Evolutionary conservation across 2,888 invertebrate genomes (phyloP).

Genomic region (Scaptomyza flava): DNA sequence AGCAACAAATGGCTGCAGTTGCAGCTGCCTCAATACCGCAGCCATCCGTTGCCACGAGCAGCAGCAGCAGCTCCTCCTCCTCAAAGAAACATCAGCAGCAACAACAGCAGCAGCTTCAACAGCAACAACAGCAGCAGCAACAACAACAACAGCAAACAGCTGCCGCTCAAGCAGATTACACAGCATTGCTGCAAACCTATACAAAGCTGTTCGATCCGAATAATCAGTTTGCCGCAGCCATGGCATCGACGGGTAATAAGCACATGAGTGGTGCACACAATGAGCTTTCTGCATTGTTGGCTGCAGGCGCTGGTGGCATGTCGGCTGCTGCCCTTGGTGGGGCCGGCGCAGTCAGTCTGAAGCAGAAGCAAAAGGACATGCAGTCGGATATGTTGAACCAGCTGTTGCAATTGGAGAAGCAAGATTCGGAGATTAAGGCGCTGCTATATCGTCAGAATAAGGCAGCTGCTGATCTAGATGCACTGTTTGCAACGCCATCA

Average conservation of each 20-base stretch:
- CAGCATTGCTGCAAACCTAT: constrained; percentile 82
- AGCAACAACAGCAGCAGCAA: constrained; percentile 63
- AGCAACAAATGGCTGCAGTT: constrained; percentile 83
- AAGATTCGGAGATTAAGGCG: constrained; percentile 82
- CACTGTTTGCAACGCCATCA: constrained; percentile 81
- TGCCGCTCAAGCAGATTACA: constrained; percentile 80
- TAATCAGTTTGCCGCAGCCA: constrained; percentile 79
- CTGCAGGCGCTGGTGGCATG: constrained; percentile 69
- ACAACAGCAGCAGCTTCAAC: constrained; percentile 64
- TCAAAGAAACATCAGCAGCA: constrained; percentile 71
- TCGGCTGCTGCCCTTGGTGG: constrained; percentile 35
- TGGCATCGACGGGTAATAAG: constrained; percentile 63
- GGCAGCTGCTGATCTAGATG: constrained; percentile 82
- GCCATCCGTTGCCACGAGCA: constrained; percentile 53
- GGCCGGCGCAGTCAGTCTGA: constrained; percentile 52
- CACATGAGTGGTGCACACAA: constrained; percentile 75
- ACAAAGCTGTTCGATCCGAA: constrained; percentile 83
- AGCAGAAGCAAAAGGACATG: constrained; percentile 76
- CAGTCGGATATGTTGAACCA: constrained; percentile 83
- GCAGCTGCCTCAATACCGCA: constrained; percentile 76
- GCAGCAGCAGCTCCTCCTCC: constrained; percentile 58
- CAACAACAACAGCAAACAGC: constrained; percentile 75
- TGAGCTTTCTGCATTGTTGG: constrained; percentile 80
- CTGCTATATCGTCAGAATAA: constrained; percentile 83
- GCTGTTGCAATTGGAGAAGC: constrained; percentile 82